Percentiles rank a stretch among this genome's conserved stretches.
Evolutionary conservation across 2,797 vertebrate species (phyloP).

Genomic region (Oryzias sinensis): DNA sequence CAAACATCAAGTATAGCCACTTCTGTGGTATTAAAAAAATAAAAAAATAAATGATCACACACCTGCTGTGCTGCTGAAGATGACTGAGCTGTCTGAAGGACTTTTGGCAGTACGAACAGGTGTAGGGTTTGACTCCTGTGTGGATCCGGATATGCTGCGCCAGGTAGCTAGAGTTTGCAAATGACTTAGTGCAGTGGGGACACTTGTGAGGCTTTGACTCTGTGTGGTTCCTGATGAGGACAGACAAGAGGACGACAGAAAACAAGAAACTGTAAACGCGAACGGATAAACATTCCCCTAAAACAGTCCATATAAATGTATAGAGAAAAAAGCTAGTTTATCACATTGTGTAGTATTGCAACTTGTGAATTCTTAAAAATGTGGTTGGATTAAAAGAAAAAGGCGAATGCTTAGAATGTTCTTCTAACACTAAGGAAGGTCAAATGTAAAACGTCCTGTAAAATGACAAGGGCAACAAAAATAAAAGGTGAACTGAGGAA

Average conservation of each 20-base stretch:
- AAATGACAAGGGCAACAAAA: neutral
- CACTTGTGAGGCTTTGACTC: conserved; percentile 99
- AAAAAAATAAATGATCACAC: conserved; percentile 41
- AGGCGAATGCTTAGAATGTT: no score
- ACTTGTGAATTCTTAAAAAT: no score
- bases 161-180: conserved; percentile 98
- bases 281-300: neutral
- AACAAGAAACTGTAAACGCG: conserved; percentile 8
- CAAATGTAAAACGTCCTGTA: neutral
- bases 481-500: neutral
- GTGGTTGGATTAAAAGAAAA: neutral
- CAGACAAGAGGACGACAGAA: conserved; percentile 8
- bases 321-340: no score
- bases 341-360: no score
- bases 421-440: neutral
- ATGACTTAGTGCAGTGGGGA: conserved; percentile 98
- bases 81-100: conserved; percentile 98
- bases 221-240: conserved; percentile 83
- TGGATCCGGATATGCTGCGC: conserved; percentile 98
- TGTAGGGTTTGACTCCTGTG: conserved; percentile 97
- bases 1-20: conserved; percentile 12
- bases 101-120: conserved; percentile 95
- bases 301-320: neutral
- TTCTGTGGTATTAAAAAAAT: no score
- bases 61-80: conserved; percentile 99